Evolutionary conservation across 2,888 invertebrate species (phyloP), one percentile per base, ranked within the genome.

Genomic region (Epistrophella euchroma): DNA sequence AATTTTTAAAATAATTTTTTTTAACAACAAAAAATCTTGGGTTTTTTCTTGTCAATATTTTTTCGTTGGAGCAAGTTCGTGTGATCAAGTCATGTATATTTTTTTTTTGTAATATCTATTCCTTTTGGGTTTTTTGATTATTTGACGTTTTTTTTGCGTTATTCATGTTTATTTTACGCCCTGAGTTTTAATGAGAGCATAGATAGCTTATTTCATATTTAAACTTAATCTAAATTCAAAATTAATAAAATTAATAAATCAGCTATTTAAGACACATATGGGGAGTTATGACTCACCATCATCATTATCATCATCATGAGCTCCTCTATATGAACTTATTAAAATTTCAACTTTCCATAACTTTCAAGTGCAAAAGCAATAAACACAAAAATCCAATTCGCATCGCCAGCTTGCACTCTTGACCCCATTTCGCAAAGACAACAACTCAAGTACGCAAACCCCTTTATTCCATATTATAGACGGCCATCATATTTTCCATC

Each of bases 361-460:
- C 35, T 68, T 52, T 52, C 19, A 52, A 68, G 68, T 68, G 68
- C 17, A 37, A 68, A 68, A 68, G 68, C 68, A 68, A 68, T 68
- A 68, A 68, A 52, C 22, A 68, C 35, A 68, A 68, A 52, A 68
- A 68, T 52, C 50, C 68, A 50, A 68, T 52, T 68, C 68, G 47
- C 15, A 66, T 32, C 45, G 66, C 66, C 52, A 52, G 37, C 37
- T 6, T 68, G 68, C 68, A 76, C 37, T 70, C 68, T 76, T 76
- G 76, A 76, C 76, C 76, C 11, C 56, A 50, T 68, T 76, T 68
- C 28, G 15, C 35, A 68, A 68, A 68, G 50, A 68, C 50, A 68
- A 68, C 32, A 68, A 52, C 66, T 47, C 66, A 66, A 64, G 28
- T n/a, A 52, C 10, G 50, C 50, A 22, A n/a, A 68, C 68, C 68